Evolutionary conservation across 2,113 vertebrate species (phyloP), one percentile per base, ranked within the genome.

Genomic region (Pleuronectes platessa): DNA sequence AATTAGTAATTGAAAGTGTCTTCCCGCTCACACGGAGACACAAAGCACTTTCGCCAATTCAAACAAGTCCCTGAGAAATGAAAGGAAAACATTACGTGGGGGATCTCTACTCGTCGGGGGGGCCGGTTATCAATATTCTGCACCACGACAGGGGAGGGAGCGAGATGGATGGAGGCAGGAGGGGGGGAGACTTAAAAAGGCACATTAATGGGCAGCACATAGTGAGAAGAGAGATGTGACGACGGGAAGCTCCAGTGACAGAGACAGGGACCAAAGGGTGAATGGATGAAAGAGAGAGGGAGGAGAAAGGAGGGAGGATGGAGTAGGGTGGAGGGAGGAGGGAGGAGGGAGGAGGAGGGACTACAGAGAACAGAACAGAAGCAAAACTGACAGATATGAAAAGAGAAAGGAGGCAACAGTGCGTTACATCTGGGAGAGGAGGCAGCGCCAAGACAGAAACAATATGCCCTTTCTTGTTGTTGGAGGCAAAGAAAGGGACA

Each of bases 401-500:
- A 80, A 79, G 69, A 81, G 63, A 84, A 59, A 82, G 82, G 79
- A 78, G 76, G 84, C 74, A 87, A 83, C 76, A 77, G 79, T 80
- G 90, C 88, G 86, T 81, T 79, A 81, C 88, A 89, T 91, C 85
- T 89, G 87, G 75, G 68, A 75, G 63, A 76, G 81, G 53, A 54
- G 76, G 81, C 82, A 77, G 81, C 7, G 88, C 85, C 85, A 84
- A 88, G 84, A 81, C 77, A 20, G 55, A 85, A 84, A 92, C 89
- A 92, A 90, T 88, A 65, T 73, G 26, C 80, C 82, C 85, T 85
- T 88, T 92, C 86, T 90, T 90, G 67, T 90, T 83, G 74, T 76
- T 72, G 62, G 80, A 79, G 56, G 72, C 79, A 79, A 76, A 74
- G 67, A 78, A 87, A 76, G 74, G 76, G 71, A 81, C 85, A 89